phyloP scores from a whole-genome alignment of 2,113 vertebrate species.

The Pseudopipra pipra region DNA sequence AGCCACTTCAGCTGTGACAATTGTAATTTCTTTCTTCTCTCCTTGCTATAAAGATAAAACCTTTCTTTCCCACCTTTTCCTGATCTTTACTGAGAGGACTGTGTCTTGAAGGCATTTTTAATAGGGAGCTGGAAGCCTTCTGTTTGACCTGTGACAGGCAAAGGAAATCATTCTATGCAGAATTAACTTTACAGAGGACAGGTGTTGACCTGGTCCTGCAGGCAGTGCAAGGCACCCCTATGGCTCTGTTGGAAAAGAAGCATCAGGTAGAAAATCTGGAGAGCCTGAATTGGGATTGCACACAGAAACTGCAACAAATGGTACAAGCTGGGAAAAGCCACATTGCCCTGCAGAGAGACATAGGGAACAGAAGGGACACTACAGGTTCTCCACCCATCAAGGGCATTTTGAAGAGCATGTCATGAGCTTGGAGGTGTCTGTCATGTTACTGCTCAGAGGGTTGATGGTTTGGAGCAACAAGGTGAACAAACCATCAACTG shows the following conservation, averaged over 20 bases:
- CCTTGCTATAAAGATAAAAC: neutral
- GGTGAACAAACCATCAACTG: neutral
- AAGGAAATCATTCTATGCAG: neutral
- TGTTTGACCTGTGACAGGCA: neutral
- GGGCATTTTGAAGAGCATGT: neutral
- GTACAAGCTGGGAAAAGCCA: neutral
- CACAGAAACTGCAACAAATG: neutral
- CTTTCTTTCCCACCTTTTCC: neutral
- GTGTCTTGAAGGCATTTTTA: neutral
- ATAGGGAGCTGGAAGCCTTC: neutral
- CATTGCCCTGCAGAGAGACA: accelerated
- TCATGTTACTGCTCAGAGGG: accelerated
- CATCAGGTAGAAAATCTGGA: neutral
- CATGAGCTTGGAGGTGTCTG: neutral
- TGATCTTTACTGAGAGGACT: neutral
- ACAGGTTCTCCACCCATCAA: neutral
- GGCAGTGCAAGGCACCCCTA: neutral
- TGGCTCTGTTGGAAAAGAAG: neutral
- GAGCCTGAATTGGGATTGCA: neutral
- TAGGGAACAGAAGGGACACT: neutral
- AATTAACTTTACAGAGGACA: neutral
- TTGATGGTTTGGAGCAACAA: neutral
- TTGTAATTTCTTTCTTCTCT: neutral
- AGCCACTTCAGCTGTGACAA: neutral
- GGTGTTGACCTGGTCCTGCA: neutral